These are phyloP conservation scores for Zoanthus sociatus DNA, from an alignment of 92 coral and sea anemone species.

Conservation along the genomic window DNA sequence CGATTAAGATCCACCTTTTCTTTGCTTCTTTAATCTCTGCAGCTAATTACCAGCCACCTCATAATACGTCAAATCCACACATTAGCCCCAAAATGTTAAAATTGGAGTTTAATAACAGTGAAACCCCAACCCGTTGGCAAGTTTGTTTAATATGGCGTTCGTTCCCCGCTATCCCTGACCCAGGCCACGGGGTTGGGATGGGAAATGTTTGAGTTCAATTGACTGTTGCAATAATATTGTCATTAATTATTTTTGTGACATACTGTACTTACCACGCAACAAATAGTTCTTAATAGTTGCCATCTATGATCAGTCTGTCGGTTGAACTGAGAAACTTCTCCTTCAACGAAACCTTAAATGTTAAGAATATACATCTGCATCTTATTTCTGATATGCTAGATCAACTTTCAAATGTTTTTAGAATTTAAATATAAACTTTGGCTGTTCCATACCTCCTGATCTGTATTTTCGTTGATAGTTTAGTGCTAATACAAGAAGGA, in stretches of 20 bases:
- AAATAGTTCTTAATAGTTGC: neutral
- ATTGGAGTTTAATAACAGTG: too few species aligned
- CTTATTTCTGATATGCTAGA: neutral
- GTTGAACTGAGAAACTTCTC: constrained; percentile 35
- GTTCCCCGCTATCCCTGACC: too few species aligned
- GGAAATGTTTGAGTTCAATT: neutral
- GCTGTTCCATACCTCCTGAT: constrained; percentile 52
- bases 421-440: neutral
- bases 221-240: too few species aligned
- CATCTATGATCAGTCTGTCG: neutral
- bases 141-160: too few species aligned
- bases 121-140: too few species aligned
- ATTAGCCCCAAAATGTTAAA: too few species aligned
- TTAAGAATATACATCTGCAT: neutral
- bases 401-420: neutral
- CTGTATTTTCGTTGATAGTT: constrained; percentile 61
- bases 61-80: neutral
- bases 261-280: constrained; percentile 2
- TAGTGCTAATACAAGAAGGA: constrained; percentile 48
- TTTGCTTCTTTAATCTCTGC: too few species aligned
- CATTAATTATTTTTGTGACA: neutral
- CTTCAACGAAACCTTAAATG: constrained; percentile 29
- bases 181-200: neutral
- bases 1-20: too few species aligned
- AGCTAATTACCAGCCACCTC: neutral